Evolutionary conservation across 2,797 vertebrate species (phyloP).

Genomic region (Gymnocypris eckloni): DNA sequence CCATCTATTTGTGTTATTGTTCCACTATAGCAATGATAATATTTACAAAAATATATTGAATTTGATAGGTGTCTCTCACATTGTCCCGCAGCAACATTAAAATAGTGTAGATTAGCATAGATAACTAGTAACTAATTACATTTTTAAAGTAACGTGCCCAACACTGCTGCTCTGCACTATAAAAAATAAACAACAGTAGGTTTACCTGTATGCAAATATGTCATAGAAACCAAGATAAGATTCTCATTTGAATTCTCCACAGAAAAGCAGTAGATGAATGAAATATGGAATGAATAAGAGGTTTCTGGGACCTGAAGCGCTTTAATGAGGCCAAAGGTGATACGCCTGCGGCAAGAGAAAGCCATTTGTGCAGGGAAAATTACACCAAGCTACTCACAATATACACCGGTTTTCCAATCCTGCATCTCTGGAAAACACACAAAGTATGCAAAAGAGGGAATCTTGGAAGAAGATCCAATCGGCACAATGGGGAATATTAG

Average conservation of each 20-base stretch:
- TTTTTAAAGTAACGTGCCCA: too few relatives aligned
- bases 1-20: too few relatives aligned
- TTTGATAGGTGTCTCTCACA: too few relatives aligned
- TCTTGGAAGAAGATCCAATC: conserved; percentile 4
- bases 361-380: not conserved
- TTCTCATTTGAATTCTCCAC: not conserved
- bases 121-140: too few relatives aligned
- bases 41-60: too few relatives aligned
- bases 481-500: not conserved
- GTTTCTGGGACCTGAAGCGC: conserved; percentile 53
- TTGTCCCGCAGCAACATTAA: too few relatives aligned
- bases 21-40: too few relatives aligned
- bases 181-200: not conserved
- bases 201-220: conserved; percentile 4
- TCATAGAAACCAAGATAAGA: not conserved
- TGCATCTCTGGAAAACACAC: conserved; percentile 11
- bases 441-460: conserved; percentile 6
- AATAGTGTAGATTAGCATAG: too few relatives aligned
- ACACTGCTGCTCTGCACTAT: not conserved
- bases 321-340: conserved; percentile 69
- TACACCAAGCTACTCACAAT: not conserved
- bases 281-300: conserved; percentile 18
- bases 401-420: not conserved
- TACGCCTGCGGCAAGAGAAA: conserved; percentile 68
- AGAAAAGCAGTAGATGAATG: not conserved